A percentile compares a stretch with the other conserved stretches of the same genome.
Conservation (phyloP, 1,140 invertebrate species). For the Latrodectus geometricus region DNA sequence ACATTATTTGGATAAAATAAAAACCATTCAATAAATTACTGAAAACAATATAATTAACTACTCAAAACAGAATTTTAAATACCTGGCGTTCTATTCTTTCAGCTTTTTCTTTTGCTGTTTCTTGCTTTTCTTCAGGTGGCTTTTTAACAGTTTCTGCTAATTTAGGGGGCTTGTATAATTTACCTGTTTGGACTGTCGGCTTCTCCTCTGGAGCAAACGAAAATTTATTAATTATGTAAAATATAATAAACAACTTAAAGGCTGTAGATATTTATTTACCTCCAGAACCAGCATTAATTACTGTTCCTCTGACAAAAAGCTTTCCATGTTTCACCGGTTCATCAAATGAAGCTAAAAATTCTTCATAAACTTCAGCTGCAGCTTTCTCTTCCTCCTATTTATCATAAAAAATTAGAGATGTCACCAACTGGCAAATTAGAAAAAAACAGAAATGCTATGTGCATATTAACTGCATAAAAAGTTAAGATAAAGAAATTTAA, state of each 20-base stretch:
- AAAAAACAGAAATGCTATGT: too few relatives aligned
- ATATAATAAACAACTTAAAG: background rate
- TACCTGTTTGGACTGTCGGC: conserved; percentile 84
- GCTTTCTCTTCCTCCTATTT: conserved; percentile 64
- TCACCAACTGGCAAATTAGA: too few relatives aligned
- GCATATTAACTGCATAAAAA: too few relatives aligned
- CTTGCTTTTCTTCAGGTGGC: conserved; percentile 63
- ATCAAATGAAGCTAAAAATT: conserved; percentile 97
- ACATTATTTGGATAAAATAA: too few relatives aligned
- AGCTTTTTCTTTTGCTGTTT: conserved; percentile 69
- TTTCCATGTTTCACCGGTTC: conserved; percentile 85
- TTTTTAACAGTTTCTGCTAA: conserved; percentile 75
- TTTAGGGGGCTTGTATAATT: conserved; percentile 93
- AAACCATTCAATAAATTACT: too few relatives aligned
- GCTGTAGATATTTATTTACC: conserved; percentile 73
- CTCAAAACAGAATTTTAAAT: background rate
- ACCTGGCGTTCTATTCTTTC: conserved; percentile 55
- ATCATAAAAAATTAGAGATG: background rate
- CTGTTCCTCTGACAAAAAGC: conserved; percentile 96
- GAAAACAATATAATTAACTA: too few relatives aligned
- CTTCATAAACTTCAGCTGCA: conserved; percentile 85
- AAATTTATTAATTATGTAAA: conserved; percentile 14
- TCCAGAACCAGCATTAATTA: conserved; percentile 93
- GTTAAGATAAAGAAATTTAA: too few relatives aligned
- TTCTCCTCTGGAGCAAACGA: conserved; percentile 79